A percentile compares a stretch with the other conserved stretches of the same genome.
These are phyloP conservation scores for Tiaroga cobitis DNA, from an alignment of 2,797 vertebrate genomes.

Conservation along the genomic window DNA sequence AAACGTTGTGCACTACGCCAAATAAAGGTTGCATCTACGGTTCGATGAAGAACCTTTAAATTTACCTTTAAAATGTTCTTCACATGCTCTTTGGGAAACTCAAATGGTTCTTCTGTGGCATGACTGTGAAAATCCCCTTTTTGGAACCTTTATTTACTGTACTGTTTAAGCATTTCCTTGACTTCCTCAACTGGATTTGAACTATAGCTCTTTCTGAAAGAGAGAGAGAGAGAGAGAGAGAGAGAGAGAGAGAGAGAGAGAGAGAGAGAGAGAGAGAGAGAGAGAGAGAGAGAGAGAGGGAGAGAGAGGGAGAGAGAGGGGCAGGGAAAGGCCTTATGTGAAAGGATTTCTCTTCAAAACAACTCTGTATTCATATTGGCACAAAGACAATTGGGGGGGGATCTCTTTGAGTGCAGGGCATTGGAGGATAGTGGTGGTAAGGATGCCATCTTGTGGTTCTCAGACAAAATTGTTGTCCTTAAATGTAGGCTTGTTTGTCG, in stretches of 20 bases:
- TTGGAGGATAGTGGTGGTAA: background rate
- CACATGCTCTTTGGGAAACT: no score
- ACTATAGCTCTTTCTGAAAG: background rate
- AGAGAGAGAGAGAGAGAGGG: no score
- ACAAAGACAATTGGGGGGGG: background rate
- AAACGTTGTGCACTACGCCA: background rate
- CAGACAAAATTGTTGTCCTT: background rate
- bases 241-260: no score
- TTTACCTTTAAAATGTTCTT: no score
- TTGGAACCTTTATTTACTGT: background rate
- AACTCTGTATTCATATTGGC: constrained; percentile 11
- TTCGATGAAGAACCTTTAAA: background rate
- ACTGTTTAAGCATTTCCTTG: background rate
- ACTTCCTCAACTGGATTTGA: background rate
- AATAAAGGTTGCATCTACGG: background rate
- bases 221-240: no score
- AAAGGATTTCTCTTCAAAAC: constrained; percentile 30
- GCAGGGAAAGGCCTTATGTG: background rate
- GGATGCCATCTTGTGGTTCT: background rate
- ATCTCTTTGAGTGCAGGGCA: background rate
- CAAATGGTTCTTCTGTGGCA: background rate
- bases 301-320: no score
- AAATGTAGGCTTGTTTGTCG: background rate
- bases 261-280: no score
- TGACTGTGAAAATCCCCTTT: background rate